Base-by-base conservation (phyloP, 2,113 vertebrate genomes). In the Micronycteris hirsuta region DNA sequence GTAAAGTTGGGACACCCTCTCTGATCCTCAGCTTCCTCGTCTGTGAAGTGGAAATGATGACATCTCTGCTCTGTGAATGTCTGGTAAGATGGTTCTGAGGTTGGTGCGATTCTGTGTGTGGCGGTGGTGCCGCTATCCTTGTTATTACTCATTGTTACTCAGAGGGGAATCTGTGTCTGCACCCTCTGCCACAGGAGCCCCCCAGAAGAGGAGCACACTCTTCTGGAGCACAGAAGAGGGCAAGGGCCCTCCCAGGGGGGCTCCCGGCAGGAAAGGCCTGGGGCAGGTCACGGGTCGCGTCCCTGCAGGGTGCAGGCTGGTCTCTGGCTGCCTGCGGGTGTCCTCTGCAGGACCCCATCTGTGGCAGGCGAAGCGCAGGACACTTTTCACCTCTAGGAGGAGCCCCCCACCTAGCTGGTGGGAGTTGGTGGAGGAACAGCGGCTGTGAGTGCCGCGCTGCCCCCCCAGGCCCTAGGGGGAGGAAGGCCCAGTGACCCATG, bases 241-340 rank as follows among this genome's bases (percentile, higher is more conserved):
- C 26, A 54, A 65, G 31, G 65, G 1, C 4, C 16, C 13, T 65
- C 24, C 31, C 1, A 13, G 49, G 20, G 20, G 12, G 41, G 33
- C 9, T n/a, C 10, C 24, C 22, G 14, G 65, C 31, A 36, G 52
- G 65, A 56, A 74, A 65, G 45, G n/a, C 58, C 17, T 65, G 45
- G 58, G 65, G 19, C 65, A 67, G 20, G 31, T 26, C 26, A 26
- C 36, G 38, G 43, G 45, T 45, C 56, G 19, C 15, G 3, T 45
- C 82, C 17, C 0, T 43, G n/a, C 15, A 5, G 19, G 2, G 13
- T 19, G 0, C 14, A 5, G 17, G 54, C 20, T 11, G 56, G 31
- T 41, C 28, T 73, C 33, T 38, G 11, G 52, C 20, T 71, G 17
- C 16, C 33, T 7, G 11, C 13, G 76, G 58, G 20, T 28, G 49